Evolutionary conservation across 2,113 vertebrate genomes (phyloP).

Genomic region (Ophiodon elongatus): DNA sequence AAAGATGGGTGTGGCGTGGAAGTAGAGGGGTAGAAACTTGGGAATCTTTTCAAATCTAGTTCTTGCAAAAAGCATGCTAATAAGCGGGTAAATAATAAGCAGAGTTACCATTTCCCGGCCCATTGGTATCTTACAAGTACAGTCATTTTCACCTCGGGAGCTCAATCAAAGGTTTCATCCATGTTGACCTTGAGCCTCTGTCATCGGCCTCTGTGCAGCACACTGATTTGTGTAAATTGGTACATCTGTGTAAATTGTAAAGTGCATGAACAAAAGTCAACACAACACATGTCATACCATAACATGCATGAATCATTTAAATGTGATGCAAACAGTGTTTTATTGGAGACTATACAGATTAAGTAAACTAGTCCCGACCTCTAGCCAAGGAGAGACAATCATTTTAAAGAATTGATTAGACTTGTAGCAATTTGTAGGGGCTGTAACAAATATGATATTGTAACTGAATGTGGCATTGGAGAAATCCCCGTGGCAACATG

Average conservation of each 20-base stretch:
- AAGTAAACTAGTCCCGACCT: conserved; percentile 24
- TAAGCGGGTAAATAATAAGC: too few relatives aligned
- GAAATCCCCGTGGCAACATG: background rate
- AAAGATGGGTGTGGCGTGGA: too few relatives aligned
- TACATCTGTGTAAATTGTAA: conserved; percentile 1
- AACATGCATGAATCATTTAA: conserved; percentile 11
- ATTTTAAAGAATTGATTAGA: background rate
- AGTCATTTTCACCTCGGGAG: background rate
- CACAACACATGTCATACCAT: conserved; percentile 11
- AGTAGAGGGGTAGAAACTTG: too few relatives aligned
- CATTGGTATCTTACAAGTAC: background rate
- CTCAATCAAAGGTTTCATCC: conserved; percentile 2
- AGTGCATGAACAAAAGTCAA: conserved; percentile 7
- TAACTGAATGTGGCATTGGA: background rate
- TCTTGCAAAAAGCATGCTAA: too few relatives aligned
- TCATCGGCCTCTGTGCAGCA: background rate
- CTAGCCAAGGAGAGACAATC: background rate
- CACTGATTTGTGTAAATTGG: background rate
- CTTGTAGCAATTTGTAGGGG: background rate
- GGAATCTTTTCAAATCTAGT: too few relatives aligned
- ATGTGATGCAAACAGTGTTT: background rate
- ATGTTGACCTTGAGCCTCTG: background rate
- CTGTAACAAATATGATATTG: background rate
- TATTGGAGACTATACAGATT: background rate
- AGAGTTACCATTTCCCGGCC: background rate